Conservation (phyloP, 1,140 invertebrate genomes). For the Maconellicoccus hirsutus region DNA sequence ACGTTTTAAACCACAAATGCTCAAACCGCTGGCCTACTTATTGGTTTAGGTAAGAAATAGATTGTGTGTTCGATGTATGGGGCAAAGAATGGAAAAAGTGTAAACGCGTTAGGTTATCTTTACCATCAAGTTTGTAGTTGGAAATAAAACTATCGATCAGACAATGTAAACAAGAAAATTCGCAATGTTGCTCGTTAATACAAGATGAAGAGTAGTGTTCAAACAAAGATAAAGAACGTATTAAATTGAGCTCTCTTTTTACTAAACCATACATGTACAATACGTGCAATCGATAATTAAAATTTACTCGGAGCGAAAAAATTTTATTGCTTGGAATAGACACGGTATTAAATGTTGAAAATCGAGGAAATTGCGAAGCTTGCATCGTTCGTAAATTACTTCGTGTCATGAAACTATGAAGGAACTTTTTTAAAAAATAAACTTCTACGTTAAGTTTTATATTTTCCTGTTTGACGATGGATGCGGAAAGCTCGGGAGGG, state of each 20-base stretch:
- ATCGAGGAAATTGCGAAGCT: background rate
- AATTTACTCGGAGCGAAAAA: background rate
- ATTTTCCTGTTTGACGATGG: no score
- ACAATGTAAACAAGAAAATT: background rate
- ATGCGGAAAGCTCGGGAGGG: no score
- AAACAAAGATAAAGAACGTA: background rate
- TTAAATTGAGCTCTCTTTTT: background rate
- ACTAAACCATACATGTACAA: background rate
- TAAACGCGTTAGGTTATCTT: background rate
- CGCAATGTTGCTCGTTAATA: background rate
- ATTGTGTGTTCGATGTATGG: no score
- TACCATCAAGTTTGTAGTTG: background rate
- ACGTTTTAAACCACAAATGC: no score
- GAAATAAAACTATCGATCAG: constrained; percentile 4
- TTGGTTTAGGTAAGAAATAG: no score
- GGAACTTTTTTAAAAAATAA: background rate
- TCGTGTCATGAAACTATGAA: constrained; percentile 2
- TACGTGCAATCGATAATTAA: constrained; percentile 1
- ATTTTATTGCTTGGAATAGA: background rate
- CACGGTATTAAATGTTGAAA: background rate
- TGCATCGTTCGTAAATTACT: background rate
- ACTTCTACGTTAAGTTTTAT: no score
- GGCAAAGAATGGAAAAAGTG: no score
- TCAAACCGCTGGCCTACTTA: no score
- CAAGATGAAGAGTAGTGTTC: background rate